Conservation (phyloP, 1,140 invertebrate species). For the Hycleus cichorii region DNA sequence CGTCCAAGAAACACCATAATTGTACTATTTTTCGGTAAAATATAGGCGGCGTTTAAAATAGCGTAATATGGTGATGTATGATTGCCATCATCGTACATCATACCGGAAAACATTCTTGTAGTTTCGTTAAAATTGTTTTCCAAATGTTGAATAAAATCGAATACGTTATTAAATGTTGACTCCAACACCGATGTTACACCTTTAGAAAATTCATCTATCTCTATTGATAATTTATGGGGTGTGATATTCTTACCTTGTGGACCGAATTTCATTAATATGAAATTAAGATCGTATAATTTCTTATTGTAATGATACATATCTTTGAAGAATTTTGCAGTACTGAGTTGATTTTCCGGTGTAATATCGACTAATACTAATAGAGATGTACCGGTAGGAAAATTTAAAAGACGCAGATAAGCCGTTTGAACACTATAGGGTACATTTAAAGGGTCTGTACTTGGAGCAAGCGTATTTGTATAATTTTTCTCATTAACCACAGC, state of each 20-base stretch:
- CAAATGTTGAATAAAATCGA: not conserved
- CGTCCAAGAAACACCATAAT: no score
- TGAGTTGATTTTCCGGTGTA: constrained; percentile 10
- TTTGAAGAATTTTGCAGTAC: constrained; percentile 19
- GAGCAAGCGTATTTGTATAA: no score
- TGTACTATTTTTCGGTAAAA: constrained; percentile 6
- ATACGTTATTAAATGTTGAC: constrained; percentile 7
- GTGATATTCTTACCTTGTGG: constrained; percentile 22
- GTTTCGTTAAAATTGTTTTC: not conserved
- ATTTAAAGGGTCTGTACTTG: no score
- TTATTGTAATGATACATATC: constrained; percentile 3
- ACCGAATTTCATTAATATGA: constrained; percentile 31
- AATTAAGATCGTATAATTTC: constrained; percentile 7
- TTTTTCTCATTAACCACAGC: no score
- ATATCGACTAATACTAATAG: constrained; percentile 23
- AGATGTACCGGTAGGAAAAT: no score
- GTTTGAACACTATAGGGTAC: no score
- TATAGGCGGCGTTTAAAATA: constrained; percentile 22
- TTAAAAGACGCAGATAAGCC: no score
- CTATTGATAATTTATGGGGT: no score
- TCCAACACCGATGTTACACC: constrained; percentile 19
- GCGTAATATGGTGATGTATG: constrained; percentile 20
- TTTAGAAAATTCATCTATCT: constrained; percentile 2
- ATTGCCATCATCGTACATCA: not conserved
- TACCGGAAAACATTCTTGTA: not conserved